These are phyloP conservation scores for Trypoxylus dichotomus DNA, from an alignment of 1,140 invertebrate species.

Conservation along the genomic window DNA sequence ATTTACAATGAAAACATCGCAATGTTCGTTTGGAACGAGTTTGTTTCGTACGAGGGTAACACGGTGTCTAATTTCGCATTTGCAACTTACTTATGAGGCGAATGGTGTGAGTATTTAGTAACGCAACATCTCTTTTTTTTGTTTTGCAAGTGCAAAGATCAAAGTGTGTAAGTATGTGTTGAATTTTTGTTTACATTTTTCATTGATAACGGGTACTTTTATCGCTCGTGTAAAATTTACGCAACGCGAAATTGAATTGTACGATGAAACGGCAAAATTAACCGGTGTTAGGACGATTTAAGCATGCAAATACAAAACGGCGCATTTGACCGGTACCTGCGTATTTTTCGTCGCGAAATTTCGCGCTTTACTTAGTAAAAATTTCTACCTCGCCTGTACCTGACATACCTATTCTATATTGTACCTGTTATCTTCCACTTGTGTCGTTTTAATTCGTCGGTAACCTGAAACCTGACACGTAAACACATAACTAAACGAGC, in stretches of 20 bases:
- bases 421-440: neutral
- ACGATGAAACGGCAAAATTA: neutral
- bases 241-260: neutral
- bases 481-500: neutral
- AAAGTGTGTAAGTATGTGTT: neutral
- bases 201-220: neutral
- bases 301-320: too few relatives aligned
- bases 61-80: neutral
- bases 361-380: neutral
- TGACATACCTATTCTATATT: constrained; percentile 2
- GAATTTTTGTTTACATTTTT: neutral
- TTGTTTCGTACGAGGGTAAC: neutral
- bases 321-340: too few relatives aligned
- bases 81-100: neutral
- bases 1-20: neutral
- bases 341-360: neutral
- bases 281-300: too few relatives aligned
- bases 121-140: constrained; percentile 2
- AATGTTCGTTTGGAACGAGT: neutral
- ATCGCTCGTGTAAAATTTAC: neutral
- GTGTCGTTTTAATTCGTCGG: neutral
- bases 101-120: neutral
- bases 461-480: constrained; percentile 23
- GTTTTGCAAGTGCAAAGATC: constrained; percentile 9
- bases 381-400: neutral